Evolutionary conservation across 2,113 vertebrate genomes (phyloP).

Genomic region (Crotophaga sulcirostris): DNA sequence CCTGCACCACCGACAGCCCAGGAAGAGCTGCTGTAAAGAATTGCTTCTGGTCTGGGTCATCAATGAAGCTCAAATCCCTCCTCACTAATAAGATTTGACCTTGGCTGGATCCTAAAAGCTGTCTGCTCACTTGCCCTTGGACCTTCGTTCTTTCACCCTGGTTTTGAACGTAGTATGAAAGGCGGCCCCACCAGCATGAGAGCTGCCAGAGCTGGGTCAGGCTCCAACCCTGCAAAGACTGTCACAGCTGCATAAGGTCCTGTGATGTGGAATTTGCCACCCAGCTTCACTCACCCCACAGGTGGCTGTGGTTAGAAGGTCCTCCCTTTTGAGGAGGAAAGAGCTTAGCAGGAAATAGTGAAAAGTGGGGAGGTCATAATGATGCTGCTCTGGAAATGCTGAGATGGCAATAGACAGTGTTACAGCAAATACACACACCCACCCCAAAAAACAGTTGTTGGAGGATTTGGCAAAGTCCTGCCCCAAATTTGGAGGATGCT

Average conservation of each 20-base stretch:
- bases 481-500: background rate
- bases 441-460: background rate
- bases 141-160: background rate
- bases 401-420: background rate
- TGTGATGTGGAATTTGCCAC: background rate
- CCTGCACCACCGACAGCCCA: background rate
- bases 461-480: background rate
- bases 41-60: background rate
- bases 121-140: background rate
- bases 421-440: background rate
- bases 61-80: background rate
- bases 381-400: background rate
- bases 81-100: background rate
- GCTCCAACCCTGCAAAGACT: background rate
- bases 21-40: background rate
- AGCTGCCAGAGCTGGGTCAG: background rate
- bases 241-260: background rate
- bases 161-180: fast-evolving
- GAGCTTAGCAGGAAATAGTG: background rate
- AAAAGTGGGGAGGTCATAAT: background rate
- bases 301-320: background rate
- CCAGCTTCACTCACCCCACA: background rate
- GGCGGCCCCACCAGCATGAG: background rate
- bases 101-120: background rate
- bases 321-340: background rate